Base-by-base conservation (phyloP, 2,113 vertebrate species). In the Chunga burmeisteri region DNA sequence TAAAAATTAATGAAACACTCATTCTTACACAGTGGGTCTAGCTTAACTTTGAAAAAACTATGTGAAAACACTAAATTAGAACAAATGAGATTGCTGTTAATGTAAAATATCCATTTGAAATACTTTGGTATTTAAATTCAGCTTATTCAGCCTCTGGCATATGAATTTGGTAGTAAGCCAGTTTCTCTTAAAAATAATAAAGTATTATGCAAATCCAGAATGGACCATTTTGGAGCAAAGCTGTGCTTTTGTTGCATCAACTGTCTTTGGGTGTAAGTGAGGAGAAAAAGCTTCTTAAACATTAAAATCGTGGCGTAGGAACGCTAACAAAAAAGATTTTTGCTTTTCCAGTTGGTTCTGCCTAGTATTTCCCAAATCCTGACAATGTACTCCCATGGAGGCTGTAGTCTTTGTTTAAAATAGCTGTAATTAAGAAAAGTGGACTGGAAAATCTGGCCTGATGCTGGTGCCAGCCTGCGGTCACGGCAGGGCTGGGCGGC, bases 1-100 rank as follows among this genome's bases (percentile, higher is more conserved):
- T 59, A 90, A 96, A 96, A 96, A 94, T 88, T 88, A 92, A 97
- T 94, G 75, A 96, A 96, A 94, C 90, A 92, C 92, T 96, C 88
- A 58, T 93, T 96, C 67, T 92, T 81, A 94, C 16, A 52, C 52
- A 81, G 59, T 63, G n/a, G 44, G 36, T 63, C 72, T 70, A 80
- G 47, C 58, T 58, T 86, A 85, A 82, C 71, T 67, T 93, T 91
- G 87, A 96, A 94, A 95, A 95, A 95, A 68, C 42, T 96, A 87
- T 8, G 44, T 83, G 88, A 88, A 95, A 79, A 67, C 36, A 47
- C 66, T 62, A 21, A 92, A 75, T 46, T 89, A 62, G 95, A 94
- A 87, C 86, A 56, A 82, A 78, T 52, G 25, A 88, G 63, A 90
- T 87, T 86, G 65, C 61, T 88, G 82, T 87, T 96, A 96, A 93